A percentile compares a stretch with the other conserved stretches of the same genome.
phyloP scores from a whole-genome alignment of 2,888 invertebrate species.

The Epirrhoe tristata region DNA sequence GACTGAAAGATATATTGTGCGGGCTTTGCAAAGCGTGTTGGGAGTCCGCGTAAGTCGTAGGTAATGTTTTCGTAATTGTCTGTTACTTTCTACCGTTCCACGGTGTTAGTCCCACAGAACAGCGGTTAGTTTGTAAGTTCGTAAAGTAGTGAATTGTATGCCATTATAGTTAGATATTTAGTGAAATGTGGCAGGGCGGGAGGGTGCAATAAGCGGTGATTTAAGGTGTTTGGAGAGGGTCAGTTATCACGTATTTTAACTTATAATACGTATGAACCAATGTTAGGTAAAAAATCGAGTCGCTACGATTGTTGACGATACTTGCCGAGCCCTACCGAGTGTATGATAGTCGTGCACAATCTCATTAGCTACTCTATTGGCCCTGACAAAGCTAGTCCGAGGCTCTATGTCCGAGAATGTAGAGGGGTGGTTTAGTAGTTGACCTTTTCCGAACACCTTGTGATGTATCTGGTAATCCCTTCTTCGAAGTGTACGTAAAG shows the following conservation, averaged over 20 bases:
- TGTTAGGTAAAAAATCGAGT: not conserved
- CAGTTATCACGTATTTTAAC: conserved; percentile 1
- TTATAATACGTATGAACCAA: not conserved
- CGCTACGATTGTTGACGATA: not conserved
- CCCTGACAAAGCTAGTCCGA: not conserved
- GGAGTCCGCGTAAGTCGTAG: conserved; percentile 45
- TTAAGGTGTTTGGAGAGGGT: conserved; percentile 29
- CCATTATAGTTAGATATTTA: conserved; percentile 81
- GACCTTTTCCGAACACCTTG: conserved; percentile 24
- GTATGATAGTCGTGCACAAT: not conserved
- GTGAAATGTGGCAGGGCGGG: conserved; percentile 76
- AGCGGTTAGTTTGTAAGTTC: conserved; percentile 73
- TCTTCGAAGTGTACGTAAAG: conserved; percentile 80
- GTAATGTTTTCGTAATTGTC: conserved; percentile 69
- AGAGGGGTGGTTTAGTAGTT: conserved; percentile 1
- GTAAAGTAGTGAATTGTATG: conserved; percentile 78
- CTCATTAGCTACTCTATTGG: not conserved
- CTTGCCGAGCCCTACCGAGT: too few relatives aligned
- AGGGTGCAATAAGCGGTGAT: conserved; percentile 72
- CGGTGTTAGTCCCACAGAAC: conserved; percentile 73
- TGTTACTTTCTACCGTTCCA: conserved; percentile 61
- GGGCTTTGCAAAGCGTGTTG: conserved; percentile 14
- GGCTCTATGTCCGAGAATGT: not conserved
- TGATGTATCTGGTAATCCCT: conserved; percentile 70
- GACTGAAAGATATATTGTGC: not conserved